Base-by-base conservation (phyloP, 1,140 invertebrate genomes). In the Solen grandis region DNA sequence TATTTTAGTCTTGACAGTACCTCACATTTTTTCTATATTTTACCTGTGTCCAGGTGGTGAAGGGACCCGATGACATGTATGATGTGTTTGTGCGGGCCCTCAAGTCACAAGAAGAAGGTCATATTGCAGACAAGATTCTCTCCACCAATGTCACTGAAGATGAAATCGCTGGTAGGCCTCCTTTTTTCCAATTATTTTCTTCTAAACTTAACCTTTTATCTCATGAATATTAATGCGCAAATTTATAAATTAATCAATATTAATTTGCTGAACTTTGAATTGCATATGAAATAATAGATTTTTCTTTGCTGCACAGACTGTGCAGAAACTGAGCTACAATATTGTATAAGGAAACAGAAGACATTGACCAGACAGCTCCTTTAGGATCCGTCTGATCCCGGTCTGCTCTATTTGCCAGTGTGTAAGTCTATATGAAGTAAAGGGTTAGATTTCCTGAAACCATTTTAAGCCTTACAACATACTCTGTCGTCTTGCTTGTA, bases 81-180 rank as follows among this genome's bases (percentile, higher is more conserved):
- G 35, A 65, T 14, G 60, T 66, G 10, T 76, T 76, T 29, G 54
- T 76, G 5, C 8, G 33, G 22, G 74, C 74, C 1, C n/a, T 65
- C 1, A 52, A 66, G 13, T 29, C 35, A 27, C 27, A 65, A 57
- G 74, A 66, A 29, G 62, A 76, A 27, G 33, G 19, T 19, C 59
- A 76, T 55, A 65, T 76, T 46, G 60, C 74, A 1, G 29, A 76
- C 36, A 66, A 27, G 57, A n/a, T 76, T 14, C 19, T 55, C 1
- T 8, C 4, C 0, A 31, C 33, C 19, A 52, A 35, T 8, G 60
- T 46, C 0, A 52, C 41, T 31, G 50, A 76, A 10, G 25, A 25
- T 55, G 74, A 76, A 55, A 52, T 76, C 25, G 10, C 36, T 54
- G 74, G 74, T 76, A 52, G 1, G 52, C 3, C 5, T 36, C 14